Evolutionary conservation across 92 coral and sea anemone genomes (phyloP).

Genomic region (Zoanthus gigantus): DNA sequence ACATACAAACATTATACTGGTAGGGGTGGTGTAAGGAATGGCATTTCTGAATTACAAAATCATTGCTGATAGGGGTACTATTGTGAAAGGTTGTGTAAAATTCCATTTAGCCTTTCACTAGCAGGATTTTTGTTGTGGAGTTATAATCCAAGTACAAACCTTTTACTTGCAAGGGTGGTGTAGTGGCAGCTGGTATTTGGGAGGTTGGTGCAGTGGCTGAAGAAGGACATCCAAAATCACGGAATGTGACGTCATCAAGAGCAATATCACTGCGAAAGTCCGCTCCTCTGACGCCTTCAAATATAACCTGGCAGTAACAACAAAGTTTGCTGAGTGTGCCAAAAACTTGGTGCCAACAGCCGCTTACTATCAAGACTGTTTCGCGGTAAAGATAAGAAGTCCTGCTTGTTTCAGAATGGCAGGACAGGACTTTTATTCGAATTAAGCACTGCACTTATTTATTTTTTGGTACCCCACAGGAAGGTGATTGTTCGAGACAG

Average conservation of each 20-base stretch:
- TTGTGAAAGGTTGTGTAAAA: background rate
- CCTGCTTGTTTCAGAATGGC: too few relatives aligned
- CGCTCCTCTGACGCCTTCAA: conserved; percentile 40
- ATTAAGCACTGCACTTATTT: too few relatives aligned
- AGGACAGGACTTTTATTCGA: too few relatives aligned
- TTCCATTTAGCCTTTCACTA: background rate
- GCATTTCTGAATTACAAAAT: background rate
- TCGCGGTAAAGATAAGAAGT: too few relatives aligned
- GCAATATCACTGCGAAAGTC: conserved; percentile 49
- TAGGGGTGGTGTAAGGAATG: background rate
- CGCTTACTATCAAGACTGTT: too few relatives aligned
- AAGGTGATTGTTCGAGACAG: too few relatives aligned
- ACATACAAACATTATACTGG: background rate
- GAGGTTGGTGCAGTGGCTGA: conserved; percentile 14
- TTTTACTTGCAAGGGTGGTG: conserved; percentile 40
- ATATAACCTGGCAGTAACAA: conserved; percentile 7
- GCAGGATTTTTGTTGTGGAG: background rate
- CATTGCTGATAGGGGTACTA: conserved; percentile 18
- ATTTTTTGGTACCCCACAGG: too few relatives aligned
- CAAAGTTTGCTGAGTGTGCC: background rate
- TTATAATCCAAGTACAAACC: background rate
- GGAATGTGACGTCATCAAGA: conserved; percentile 38
- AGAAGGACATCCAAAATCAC: conserved; percentile 6
- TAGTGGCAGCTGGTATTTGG: conserved; percentile 16
- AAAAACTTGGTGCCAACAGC: background rate